Evolutionary conservation across 2,797 vertebrate genomes (phyloP).

Genomic region (Tadarida brasiliensis): DNA sequence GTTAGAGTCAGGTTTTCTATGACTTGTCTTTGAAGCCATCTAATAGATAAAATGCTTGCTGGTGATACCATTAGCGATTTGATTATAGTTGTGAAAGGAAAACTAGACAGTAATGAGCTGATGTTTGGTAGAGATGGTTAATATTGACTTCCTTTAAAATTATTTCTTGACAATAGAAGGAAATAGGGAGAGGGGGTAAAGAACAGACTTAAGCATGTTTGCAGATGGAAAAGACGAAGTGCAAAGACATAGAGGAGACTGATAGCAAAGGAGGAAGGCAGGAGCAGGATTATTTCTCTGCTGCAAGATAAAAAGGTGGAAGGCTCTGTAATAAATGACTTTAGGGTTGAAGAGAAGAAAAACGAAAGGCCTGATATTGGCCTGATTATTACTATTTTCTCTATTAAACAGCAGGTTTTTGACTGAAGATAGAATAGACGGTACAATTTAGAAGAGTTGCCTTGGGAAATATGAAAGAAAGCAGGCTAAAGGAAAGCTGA

Average conservation of each 20-base stretch:
- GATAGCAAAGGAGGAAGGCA: background rate
- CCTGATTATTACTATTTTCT: background rate
- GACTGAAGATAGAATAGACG: background rate
- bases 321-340: background rate
- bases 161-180: background rate
- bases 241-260: background rate
- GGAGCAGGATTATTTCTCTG: background rate
- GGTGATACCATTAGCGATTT: background rate
- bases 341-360: background rate
- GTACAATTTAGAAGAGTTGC: background rate
- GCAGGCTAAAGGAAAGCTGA: background rate
- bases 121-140: background rate
- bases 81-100: background rate
- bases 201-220: background rate
- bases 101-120: background rate
- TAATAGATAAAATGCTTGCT: background rate
- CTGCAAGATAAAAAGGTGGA: background rate
- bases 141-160: background rate
- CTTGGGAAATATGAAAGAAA: constrained; percentile 13
- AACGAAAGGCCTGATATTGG: background rate
- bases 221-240: background rate
- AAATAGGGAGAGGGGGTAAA: background rate
- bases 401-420: background rate
- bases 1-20: background rate
- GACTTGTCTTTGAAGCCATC: background rate